A percentile compares a stretch with the other conserved stretches of the same genome.
These are phyloP conservation scores for Rotaria magnacalcarata DNA, from an alignment of 2,888 invertebrate species.

Conservation along the genomic window DNA sequence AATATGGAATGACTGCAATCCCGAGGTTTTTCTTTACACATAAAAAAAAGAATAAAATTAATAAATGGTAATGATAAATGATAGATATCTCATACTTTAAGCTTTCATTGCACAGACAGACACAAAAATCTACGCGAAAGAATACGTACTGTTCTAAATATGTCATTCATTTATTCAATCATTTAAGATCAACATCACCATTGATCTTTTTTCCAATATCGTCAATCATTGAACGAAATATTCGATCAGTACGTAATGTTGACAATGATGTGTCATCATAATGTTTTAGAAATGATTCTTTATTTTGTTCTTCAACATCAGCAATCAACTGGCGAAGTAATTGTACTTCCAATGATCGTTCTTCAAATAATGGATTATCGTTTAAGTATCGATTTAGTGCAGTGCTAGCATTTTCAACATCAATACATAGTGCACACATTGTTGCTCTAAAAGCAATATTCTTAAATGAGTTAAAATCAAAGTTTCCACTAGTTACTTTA, in stretches of 20 bases:
- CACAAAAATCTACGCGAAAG: background rate
- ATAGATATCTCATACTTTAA: background rate
- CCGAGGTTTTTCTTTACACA: background rate
- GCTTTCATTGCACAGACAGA: background rate
- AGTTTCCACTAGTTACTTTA: background rate
- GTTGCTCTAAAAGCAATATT: background rate
- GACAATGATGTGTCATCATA: constrained; percentile 1
- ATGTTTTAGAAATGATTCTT: constrained; percentile 12
- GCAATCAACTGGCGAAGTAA: background rate
- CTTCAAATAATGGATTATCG: constrained; percentile 26
- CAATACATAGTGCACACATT: constrained; percentile 28
- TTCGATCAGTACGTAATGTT: background rate
- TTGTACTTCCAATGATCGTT: background rate
- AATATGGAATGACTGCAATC: background rate
- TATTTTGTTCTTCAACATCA: background rate
- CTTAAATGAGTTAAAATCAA: background rate
- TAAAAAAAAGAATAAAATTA: background rate
- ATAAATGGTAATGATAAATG: background rate
- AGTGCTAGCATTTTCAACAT: constrained; percentile 13
- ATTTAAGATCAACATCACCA: constrained; percentile 36
- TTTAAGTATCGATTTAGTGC: background rate
- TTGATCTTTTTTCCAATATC: constrained; percentile 3
- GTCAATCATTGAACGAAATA: background rate
- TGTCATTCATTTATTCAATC: background rate
- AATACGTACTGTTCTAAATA: background rate